Evolutionary conservation across 1,140 invertebrate genomes (phyloP), one percentile per base, ranked within the genome.

Genomic region (Leptestheria dahalacensis): DNA sequence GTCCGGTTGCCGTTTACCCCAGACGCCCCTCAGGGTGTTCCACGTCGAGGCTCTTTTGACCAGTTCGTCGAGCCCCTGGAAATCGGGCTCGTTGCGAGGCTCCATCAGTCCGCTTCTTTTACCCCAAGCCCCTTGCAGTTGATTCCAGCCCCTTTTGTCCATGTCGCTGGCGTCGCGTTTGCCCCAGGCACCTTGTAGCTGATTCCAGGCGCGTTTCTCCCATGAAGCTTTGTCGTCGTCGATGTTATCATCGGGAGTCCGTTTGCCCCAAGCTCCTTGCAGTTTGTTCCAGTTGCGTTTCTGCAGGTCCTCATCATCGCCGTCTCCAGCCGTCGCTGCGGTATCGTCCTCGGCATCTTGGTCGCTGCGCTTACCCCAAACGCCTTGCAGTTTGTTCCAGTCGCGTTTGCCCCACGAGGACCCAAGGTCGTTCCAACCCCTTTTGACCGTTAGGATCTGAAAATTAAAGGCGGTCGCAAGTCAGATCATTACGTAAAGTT

Each of bases 401-500:
- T 41, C 52, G 23, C 58, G 47, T 33, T 60, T 60, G 26, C 58
- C 58, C 66, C 66, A 67, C 11, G 47, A 62, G 15, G 52, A 48
- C 18, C 59, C 48, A 10, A 66, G 57, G 52, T 67, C 65, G 15
- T 62, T 56, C 65, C 65, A 66, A 25, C 63, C 69, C 21, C 73
- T 61, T 62, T 74, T 64, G 25, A 33, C 23, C 24, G 33, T 6
- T 41, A 41, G 6, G 33, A 9, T 15, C 33, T 41, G 15, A 41
- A 41, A 41, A 41, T 41, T 41, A 6, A 41, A 41, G 6, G 6
- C 15, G 15, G 15, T n/a, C n/a, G n/a, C n/a, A n/a, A n/a, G n/a
- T 15, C 33, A 41, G 6, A 15, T 6, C 6, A 9, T 41, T 41
- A 41, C 33, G 6, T 6, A 41, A 41, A 9, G 33, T 41, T 9